Evolutionary conservation across 2,888 invertebrate species (phyloP).

Genomic region (Elmis aenea): DNA sequence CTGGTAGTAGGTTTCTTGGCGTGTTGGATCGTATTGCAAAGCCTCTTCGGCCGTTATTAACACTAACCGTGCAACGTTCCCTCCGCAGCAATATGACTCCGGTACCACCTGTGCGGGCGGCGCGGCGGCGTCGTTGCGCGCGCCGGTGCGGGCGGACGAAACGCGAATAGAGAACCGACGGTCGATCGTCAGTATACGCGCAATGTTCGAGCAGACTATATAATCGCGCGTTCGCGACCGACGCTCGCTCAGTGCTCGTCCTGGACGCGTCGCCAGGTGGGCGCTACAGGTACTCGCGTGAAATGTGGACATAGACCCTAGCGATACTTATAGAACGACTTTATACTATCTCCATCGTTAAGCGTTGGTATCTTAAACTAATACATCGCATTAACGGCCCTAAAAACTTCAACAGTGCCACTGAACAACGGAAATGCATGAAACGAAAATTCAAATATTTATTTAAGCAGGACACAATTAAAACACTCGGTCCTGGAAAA

Average conservation of each 20-base stretch:
- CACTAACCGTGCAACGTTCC: too few species aligned
- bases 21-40: too few species aligned
- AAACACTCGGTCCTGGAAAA: too few species aligned
- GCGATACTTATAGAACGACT: conserved; percentile 6
- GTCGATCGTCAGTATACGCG: conserved; percentile 46
- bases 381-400: too few species aligned
- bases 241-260: conserved; percentile 37
- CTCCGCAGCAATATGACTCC: conserved; percentile 19
- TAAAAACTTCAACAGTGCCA: too few species aligned
- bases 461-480: too few species aligned
- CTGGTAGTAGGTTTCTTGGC: conserved; percentile 11
- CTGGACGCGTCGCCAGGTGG: conserved; percentile 30
- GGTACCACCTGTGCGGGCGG: conserved; percentile 41
- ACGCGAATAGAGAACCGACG: conserved; percentile 35
- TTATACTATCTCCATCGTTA: conserved; percentile 8
- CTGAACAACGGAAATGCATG: too few species aligned
- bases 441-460: too few species aligned
- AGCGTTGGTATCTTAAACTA: too few species aligned
- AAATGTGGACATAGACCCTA: conserved; percentile 15
- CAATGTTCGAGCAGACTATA: conserved; percentile 43
- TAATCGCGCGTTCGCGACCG: conserved; percentile 38
- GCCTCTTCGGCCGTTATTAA: conserved; percentile 19
- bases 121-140: conserved; percentile 34
- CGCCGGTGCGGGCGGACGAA: conserved; percentile 36
- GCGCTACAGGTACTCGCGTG: conserved; percentile 37